phyloP scores from a whole-genome alignment of 2,113 vertebrate genomes.

The Sphyrna mokarran region DNA sequence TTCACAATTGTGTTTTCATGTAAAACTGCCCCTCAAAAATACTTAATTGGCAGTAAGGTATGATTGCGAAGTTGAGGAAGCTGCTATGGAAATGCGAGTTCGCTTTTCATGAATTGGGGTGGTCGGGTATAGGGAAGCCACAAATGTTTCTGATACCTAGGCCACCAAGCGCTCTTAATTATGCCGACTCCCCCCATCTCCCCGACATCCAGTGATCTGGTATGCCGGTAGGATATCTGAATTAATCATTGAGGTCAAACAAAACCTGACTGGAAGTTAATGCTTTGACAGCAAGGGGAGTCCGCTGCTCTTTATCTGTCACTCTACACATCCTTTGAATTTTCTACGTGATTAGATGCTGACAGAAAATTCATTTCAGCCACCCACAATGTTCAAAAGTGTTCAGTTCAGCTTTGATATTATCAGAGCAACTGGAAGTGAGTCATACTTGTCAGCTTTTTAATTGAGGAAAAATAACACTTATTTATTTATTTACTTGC shows the following conservation, averaged over 20 bases:
- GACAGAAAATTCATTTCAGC: not conserved
- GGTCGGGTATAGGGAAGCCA: not conserved
- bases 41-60: not conserved
- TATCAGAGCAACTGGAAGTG: constrained; percentile 5
- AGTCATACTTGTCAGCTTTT: not conserved
- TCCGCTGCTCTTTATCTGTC: not conserved
- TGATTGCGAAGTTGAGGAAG: not conserved
- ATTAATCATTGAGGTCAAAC: not conserved
- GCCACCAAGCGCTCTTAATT: not conserved
- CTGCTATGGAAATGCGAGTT: not conserved
- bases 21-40: not conserved
- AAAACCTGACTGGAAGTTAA: not conserved
- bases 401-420: not conserved
- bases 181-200: not conserved
- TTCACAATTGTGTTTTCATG: not conserved
- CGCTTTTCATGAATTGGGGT: not conserved
- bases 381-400: not conserved
- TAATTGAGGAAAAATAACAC: not conserved
- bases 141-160: not conserved
- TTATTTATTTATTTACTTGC: not conserved
- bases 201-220: no score
- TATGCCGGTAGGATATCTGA: no score
- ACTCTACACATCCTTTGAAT: not conserved
- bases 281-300: not conserved
- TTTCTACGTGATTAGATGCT: not conserved